Base-by-base conservation (phyloP, 2,888 invertebrate species). In the Dolichomitus sp. region DNA sequence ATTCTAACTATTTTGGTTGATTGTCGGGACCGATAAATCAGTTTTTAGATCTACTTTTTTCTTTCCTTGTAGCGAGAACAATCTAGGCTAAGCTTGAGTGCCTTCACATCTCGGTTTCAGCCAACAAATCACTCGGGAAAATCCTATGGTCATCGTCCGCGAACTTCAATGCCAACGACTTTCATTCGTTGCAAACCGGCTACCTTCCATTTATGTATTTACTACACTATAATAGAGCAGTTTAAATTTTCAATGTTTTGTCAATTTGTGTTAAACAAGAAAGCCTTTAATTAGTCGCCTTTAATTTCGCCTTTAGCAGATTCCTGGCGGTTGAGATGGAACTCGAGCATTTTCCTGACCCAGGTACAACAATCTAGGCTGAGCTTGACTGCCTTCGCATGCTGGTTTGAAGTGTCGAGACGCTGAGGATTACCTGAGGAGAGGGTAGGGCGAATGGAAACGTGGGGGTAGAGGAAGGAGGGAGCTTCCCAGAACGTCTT, bases 401-500 rank as follows among this genome's bases (percentile, higher is more conserved):
- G 45, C 23, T 12, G 45, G 14, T 65, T 27, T 65, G 12, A 42
- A 65, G 42, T 42, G 65, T 65, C 65, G 65, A 57, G 30, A 72
- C 48, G 59, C 45, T 33, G 72, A 59, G 72, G 27, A 45, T 75
- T 75, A 45, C 30, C 30, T 65, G 40, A 40, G 42, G 37, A 57
- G 45, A 48, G 61, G 68, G 66, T 23, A 37, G 33, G 50, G 61
- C 69, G 45, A 59, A 70, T 54, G 33, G 61, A 61, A 37, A 40
- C 17, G 37, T n/a, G 33, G 27, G 17, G 33, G 54, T 27, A 42
- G 65, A 30, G 54, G 73, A 69, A 17, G 68, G 37, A 54, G 75
- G 73, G 69, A 59, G 72, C 50, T 63, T 54, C 66, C 27, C 66
- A 81, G 84, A 80, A 75, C 85, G 74, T 70, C 85, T 88, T 86